Percentiles rank a stretch among this genome's conserved stretches.
phyloP scores from a whole-genome alignment of 2,113 vertebrate species.

The Pomatostomus ruficeps region DNA sequence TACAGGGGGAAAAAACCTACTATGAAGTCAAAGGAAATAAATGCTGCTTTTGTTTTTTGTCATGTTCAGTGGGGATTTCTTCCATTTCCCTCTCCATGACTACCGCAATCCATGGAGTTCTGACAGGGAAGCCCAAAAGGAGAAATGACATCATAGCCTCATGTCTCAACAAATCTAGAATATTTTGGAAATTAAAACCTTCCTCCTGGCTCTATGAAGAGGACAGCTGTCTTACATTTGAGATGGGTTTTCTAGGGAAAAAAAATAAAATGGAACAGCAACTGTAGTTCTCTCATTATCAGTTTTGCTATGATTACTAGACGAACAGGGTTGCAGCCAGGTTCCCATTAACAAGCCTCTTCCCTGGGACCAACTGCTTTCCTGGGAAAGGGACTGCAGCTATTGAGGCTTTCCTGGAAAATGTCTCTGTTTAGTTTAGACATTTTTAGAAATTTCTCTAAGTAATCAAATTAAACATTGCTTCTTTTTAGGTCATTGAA shows the following conservation, averaged over 20 bases:
- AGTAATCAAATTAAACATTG: not conserved
- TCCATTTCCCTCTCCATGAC: not conserved
- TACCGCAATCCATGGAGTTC: not conserved
- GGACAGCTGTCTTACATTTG: not conserved
- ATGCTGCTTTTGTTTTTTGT: not conserved
- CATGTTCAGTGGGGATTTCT: not conserved
- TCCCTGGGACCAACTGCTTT: not conserved
- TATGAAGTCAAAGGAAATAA: not conserved
- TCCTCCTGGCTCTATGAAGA: not conserved
- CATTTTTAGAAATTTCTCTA: not conserved
- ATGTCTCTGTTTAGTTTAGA: not conserved
- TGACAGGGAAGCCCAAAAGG: not conserved
- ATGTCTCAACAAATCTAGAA: not conserved
- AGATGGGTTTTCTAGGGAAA: not conserved
- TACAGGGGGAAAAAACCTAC: rapidly evolving
- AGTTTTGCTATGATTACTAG: not conserved
- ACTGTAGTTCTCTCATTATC: not conserved
- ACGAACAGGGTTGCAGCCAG: not conserved
- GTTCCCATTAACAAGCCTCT: not conserved
- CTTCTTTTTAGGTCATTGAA: not conserved
- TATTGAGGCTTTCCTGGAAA: not conserved
- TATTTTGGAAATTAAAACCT: not conserved
- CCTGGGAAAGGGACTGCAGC: not conserved
- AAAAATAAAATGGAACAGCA: not conserved
- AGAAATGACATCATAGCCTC: not conserved